Conservation (phyloP, 2,797 vertebrate genomes). For the Amblyraja radiata region DNA sequence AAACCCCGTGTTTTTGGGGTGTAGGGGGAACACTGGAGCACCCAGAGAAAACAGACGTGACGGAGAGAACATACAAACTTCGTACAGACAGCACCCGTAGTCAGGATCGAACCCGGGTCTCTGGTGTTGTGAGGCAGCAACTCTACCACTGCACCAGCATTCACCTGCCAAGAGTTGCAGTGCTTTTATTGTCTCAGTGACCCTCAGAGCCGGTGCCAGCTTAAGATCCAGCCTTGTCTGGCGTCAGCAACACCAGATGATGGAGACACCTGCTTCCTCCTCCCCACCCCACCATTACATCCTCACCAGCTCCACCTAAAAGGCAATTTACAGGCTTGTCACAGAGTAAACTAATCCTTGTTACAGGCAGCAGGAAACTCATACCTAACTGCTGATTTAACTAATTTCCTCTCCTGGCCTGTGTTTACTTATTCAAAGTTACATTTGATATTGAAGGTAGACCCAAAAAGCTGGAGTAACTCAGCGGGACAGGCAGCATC, state of each 20-base stretch:
- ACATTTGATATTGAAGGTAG: neutral
- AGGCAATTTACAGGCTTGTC: constrained; percentile 6
- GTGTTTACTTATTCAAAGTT: neutral
- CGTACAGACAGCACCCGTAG: too few relatives aligned
- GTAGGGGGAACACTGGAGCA: too few relatives aligned
- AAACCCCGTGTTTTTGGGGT: too few relatives aligned
- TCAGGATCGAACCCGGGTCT: too few relatives aligned
- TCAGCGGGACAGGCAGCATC: too few relatives aligned
- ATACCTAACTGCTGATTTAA: neutral
- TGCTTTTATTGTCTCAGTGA: neutral
- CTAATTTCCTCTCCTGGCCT: neutral
- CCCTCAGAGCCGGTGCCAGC: neutral
- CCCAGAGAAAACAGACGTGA: too few relatives aligned
- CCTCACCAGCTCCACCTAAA: neutral
- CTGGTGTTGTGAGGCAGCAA: too few relatives aligned
- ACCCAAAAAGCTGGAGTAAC: too few relatives aligned
- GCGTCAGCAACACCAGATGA: neutral
- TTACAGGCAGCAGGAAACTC: neutral
- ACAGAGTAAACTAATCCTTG: neutral
- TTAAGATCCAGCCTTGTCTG: neutral
- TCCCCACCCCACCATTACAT: neutral
- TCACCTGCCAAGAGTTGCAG: neutral
- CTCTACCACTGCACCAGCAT: neutral
- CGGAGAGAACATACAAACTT: too few relatives aligned
- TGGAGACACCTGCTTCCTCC: neutral